These are phyloP conservation scores for Pangasianodon hypophthalmus DNA, from an alignment of 2,113 vertebrate genomes.

Conservation along the genomic window DNA sequence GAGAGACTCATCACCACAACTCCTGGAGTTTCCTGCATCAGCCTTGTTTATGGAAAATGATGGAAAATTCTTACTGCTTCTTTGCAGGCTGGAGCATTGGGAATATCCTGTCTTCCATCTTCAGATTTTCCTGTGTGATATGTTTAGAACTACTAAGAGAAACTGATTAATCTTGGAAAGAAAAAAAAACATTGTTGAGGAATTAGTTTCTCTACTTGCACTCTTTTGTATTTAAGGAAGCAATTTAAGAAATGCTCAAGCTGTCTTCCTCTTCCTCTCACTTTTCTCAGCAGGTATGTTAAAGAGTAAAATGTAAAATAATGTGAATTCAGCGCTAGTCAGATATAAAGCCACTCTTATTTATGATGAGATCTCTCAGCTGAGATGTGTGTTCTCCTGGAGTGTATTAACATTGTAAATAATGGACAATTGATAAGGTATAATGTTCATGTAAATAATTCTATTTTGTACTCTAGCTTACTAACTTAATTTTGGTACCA, in stretches of 20 bases:
- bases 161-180: slow-evolving; percentile 12
- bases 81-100: slow-evolving; percentile 5
- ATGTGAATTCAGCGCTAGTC: slow-evolving; percentile 74
- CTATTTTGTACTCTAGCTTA: slow-evolving; percentile 75
- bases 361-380: slow-evolving; percentile 68
- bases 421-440: slow-evolving; percentile 67
- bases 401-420: slow-evolving; percentile 71
- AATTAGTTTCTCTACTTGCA: slow-evolving; percentile 12
- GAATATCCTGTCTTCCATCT: slow-evolving; percentile 13
- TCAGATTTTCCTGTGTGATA: slow-evolving; percentile 21
- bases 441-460: slow-evolving; percentile 71
- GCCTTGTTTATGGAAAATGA: slow-evolving; percentile 36
- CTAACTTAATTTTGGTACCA: slow-evolving; percentile 76
- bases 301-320: slow-evolving; percentile 51
- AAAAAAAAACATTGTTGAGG: neutral
- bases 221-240: slow-evolving; percentile 49
- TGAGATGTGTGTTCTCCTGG: slow-evolving; percentile 57
- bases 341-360: slow-evolving; percentile 66
- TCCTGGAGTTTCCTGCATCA: slow-evolving; percentile 5
- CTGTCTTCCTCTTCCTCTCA: neutral
- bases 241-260: slow-evolving; percentile 23
- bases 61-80: slow-evolving; percentile 26
- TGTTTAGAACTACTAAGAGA: slow-evolving; percentile 56
- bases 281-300: slow-evolving; percentile 50
- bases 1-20: neutral